phyloP scores from a whole-genome alignment of 2,888 invertebrate genomes.

The Lissocephala sabroskyi region DNA sequence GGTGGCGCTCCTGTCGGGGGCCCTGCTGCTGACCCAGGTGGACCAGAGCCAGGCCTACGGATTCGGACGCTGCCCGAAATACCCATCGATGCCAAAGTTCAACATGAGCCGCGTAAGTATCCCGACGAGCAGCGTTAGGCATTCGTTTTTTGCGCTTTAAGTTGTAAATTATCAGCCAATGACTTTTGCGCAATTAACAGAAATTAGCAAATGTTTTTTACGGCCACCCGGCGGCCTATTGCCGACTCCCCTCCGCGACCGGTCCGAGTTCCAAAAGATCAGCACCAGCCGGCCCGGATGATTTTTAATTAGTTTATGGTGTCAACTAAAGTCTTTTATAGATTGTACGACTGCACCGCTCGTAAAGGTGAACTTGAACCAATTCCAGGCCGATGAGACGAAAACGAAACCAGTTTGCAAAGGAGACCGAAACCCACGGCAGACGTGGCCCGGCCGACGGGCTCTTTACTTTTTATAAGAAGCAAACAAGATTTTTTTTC shows the following conservation, averaged over 20 bases:
- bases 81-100: slow-evolving; percentile 78
- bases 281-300: slow-evolving; percentile 18
- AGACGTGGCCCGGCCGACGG: neutral
- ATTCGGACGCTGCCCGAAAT: slow-evolving; percentile 80
- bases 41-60: slow-evolving; percentile 69
- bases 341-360: slow-evolving; percentile 45
- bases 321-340: slow-evolving; percentile 25
- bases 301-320: slow-evolving; percentile 42
- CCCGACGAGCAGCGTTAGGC: neutral
- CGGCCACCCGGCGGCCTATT: no score
- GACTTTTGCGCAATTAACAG: slow-evolving; percentile 1
- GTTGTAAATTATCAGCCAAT: neutral
- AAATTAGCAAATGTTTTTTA: slow-evolving; percentile 5
- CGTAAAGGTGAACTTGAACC: slow-evolving; percentile 58
- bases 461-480: slow-evolving; percentile 33
- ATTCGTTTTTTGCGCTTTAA: neutral
- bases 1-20: no score
- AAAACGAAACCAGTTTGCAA: slow-evolving; percentile 51
- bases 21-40: slow-evolving; percentile 27
- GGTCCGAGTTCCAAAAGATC: no score
- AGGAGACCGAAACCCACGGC: slow-evolving; percentile 29
- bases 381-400: slow-evolving; percentile 41
- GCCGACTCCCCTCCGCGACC: no score
- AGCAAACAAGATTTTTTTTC: slow-evolving; percentile 15
- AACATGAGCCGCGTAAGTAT: slow-evolving; percentile 78